phyloP scores from a whole-genome alignment of 2,797 vertebrate species.

The Sebastes iracundus region DNA sequence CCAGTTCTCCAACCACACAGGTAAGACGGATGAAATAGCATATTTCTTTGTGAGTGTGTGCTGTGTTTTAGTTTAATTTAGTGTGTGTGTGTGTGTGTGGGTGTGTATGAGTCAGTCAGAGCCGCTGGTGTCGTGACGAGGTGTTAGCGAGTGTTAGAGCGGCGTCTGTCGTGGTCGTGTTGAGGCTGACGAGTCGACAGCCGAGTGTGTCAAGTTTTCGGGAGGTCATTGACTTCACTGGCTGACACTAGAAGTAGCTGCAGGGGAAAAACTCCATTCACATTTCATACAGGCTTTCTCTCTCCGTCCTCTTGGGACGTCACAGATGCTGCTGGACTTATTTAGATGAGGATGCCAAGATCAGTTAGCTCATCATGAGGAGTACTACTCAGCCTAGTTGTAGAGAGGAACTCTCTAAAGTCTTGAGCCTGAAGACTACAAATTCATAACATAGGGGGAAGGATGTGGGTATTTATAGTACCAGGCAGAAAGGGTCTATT shows the following conservation, averaged over 20 bases:
- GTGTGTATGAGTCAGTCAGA: conserved; percentile 47
- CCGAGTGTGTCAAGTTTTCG: conserved; percentile 6
- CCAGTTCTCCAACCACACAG: conserved; percentile 99
- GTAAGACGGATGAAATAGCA: conserved; percentile 69
- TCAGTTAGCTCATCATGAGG: neutral
- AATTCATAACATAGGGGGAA: neutral
- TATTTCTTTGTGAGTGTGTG: neutral
- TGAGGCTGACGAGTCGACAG: conserved; percentile 10
- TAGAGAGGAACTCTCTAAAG: neutral
- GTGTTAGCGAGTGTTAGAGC: conserved; percentile 3
- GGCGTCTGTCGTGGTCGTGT: neutral
- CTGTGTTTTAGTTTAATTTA: neutral
- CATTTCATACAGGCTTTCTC: neutral
- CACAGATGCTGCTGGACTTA: neutral
- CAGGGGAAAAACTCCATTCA: conserved; percentile 5
- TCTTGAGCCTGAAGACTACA: neutral
- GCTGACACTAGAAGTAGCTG: neutral
- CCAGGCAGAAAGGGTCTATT: neutral
- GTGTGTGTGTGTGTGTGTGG: neutral
- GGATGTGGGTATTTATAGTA: neutral
- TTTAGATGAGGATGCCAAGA: neutral
- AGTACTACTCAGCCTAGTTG: neutral
- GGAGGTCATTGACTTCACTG: neutral
- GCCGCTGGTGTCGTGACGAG: conserved; percentile 36
- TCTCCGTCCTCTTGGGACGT: neutral